Evolutionary conservation across 2,888 invertebrate genomes (phyloP), one percentile per base, ranked within the genome.

Genomic region (Ommatoiulus sabulosus): DNA sequence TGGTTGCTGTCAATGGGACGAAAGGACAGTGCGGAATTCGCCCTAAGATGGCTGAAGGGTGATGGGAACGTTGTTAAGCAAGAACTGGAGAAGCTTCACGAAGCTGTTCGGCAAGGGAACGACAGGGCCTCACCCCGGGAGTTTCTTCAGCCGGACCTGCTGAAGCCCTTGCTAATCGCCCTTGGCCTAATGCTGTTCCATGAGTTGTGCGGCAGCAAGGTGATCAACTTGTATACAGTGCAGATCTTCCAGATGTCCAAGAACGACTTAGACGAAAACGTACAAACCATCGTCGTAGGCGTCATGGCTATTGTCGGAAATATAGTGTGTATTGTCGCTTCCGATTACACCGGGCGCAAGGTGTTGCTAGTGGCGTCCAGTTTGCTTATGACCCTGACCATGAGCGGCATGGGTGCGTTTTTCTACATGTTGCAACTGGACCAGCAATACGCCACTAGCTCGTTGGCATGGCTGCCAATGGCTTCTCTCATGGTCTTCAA

Each of bases 171-270:
- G 80, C 92, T 95, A 1, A 96, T 98, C 90, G 95, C 97, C 0
- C 93, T 98, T 48, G 96, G 97, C 0, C 94, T 99, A 88, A 98
- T 98, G 98, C 95, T 97, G 91, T 98, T 98, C 93, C 99, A 99
- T 94, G 98, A 99, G 92, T 93, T 98, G 43, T 95, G 96, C 90
- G 97, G 97, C 80, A 95, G 97, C 88, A 97, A 97, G 91, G 96
- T 96, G 0, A 95, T 97, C 8, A 96, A 97, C 90, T 96, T 97
- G 92, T 97, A 96, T 91, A 94, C 96, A 0, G 94, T 94, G 0
- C 92, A 93, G 2, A 98, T 98, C 89, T 97, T 98, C 92, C 91
- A 93, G 87, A 95, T 94, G 63, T 95, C 96, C 15, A 95, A 95
- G 5, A 94, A 94, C 1, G 90, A 92, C 0, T 93, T 96, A 44